Evolutionary conservation across 92 coral and sea anemone species (phyloP).

Genomic region (Phenganax stokvisi): DNA sequence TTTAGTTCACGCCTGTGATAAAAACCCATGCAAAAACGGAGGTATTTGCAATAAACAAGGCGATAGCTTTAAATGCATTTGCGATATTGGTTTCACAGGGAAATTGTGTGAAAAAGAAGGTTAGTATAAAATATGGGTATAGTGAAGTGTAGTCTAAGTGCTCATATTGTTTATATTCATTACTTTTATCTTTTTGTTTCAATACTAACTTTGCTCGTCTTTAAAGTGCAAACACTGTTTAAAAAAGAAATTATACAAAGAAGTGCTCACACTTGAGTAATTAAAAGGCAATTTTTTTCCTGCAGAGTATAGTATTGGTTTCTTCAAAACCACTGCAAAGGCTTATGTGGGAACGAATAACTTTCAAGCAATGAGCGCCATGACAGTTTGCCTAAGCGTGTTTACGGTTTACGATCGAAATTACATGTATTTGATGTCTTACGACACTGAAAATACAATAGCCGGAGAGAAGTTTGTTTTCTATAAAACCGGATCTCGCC

Average conservation of each 20-base stretch:
- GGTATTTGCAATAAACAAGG: conserved; percentile 12
- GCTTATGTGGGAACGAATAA: not conserved
- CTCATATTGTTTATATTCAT: too few species aligned
- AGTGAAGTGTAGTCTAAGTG: too few species aligned
- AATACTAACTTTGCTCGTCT: not conserved
- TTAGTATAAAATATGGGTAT: too few species aligned
- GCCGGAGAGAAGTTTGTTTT: not conserved
- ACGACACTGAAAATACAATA: not conserved
- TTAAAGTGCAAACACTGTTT: not conserved
- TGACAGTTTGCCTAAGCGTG: conserved; percentile 10
- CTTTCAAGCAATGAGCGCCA: not conserved
- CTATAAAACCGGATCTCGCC: not conserved
- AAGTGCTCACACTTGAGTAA: not conserved
- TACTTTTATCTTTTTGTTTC: too few species aligned
- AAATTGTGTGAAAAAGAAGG: conserved; percentile 3
- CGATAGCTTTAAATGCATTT: conserved; percentile 7
- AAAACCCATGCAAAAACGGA: conserved; percentile 15
- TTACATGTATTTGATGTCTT: not conserved
- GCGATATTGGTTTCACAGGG: conserved; percentile 3
- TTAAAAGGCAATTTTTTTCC: not conserved
- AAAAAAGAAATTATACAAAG: not conserved
- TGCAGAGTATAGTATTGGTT: not conserved
- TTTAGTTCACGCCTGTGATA: conserved; percentile 16
- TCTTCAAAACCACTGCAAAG: not conserved
- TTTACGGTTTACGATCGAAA: not conserved